Percentiles rank a stretch among this genome's conserved stretches.
phyloP scores from a whole-genome alignment of 2,113 vertebrate genomes.

The Zapornia atra region DNA sequence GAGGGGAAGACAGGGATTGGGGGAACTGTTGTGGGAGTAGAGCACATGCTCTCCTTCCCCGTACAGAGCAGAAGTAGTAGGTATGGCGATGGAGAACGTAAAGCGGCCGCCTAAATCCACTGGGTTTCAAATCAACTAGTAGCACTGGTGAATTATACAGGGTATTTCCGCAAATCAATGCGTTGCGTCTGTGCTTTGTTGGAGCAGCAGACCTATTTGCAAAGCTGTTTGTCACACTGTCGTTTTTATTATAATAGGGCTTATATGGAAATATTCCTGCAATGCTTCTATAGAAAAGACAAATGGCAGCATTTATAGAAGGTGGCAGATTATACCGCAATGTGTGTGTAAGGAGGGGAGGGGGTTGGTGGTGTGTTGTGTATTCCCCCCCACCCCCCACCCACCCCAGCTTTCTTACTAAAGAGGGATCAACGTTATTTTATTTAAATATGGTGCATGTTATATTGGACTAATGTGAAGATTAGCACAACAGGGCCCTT shows the following conservation, averaged over 20 bases:
- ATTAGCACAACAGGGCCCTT: conserved; percentile 19
- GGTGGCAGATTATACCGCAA: neutral
- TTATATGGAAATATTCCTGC: conserved; percentile 57
- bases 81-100: neutral
- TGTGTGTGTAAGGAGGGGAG: neutral
- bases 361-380: neutral
- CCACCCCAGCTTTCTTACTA: neutral
- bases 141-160: neutral
- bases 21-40: neutral
- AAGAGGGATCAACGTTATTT: conserved; percentile 1
- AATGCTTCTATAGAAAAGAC: conserved; percentile 41
- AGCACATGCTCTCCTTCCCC: neutral
- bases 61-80: neutral
- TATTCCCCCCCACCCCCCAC: neutral
- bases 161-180: neutral
- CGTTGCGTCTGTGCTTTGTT: conserved; percentile 15
- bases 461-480: neutral
- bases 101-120: neutral
- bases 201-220: conserved; percentile 51
- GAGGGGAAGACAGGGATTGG: conserved; percentile 22
- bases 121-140: neutral
- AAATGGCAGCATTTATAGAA: conserved; percentile 35
- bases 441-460: neutral
- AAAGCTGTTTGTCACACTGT: conserved; percentile 56
- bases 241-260: conserved; percentile 49